Evolutionary conservation across 2,888 invertebrate species (phyloP).

Genomic region (Lasioglossum zephyrum): DNA sequence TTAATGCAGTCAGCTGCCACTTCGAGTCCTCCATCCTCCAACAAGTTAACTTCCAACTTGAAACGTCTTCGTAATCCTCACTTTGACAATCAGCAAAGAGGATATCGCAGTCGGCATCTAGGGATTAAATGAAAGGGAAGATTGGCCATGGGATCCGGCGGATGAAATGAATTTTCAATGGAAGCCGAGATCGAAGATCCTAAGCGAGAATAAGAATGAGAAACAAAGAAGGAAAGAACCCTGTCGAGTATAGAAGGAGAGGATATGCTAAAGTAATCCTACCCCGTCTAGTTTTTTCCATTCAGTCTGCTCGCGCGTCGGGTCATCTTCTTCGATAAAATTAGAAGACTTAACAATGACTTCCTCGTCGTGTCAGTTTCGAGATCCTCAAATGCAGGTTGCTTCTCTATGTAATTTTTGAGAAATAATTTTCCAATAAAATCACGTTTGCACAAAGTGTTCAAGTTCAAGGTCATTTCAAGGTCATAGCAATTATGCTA

Average conservation of each 20-base stretch:
- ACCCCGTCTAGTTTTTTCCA: slow-evolving; percentile 17
- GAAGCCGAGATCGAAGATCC: slow-evolving; percentile 64
- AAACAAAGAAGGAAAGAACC: slow-evolving; percentile 31
- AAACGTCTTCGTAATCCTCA: slow-evolving; percentile 66
- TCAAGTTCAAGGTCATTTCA: too few relatives aligned
- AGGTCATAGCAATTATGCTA: too few relatives aligned
- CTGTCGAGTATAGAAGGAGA: neutral
- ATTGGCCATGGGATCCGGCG: slow-evolving; percentile 76
- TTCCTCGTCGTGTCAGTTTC: neutral
- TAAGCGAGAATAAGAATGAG: slow-evolving; percentile 50
- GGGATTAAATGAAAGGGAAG: slow-evolving; percentile 77
- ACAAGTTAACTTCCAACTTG: slow-evolving; percentile 69
- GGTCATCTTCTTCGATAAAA: slow-evolving; percentile 21
- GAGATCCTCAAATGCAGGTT: neutral
- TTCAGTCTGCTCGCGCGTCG: neutral
- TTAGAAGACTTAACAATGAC: slow-evolving; percentile 41
- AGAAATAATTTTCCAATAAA: too few relatives aligned
- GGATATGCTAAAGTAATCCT: slow-evolving; percentile 50
- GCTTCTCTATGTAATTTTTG: neutral
- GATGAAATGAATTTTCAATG: slow-evolving; percentile 80
- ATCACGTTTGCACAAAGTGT: too few relatives aligned
- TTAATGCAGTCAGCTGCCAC: slow-evolving; percentile 71
- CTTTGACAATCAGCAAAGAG: slow-evolving; percentile 73
- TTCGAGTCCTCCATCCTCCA: slow-evolving; percentile 58
- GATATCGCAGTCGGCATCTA: slow-evolving; percentile 72